These are phyloP conservation scores for Eupsittula cactorum DNA, from an alignment of 2,113 vertebrate species.

Conservation along the genomic window DNA sequence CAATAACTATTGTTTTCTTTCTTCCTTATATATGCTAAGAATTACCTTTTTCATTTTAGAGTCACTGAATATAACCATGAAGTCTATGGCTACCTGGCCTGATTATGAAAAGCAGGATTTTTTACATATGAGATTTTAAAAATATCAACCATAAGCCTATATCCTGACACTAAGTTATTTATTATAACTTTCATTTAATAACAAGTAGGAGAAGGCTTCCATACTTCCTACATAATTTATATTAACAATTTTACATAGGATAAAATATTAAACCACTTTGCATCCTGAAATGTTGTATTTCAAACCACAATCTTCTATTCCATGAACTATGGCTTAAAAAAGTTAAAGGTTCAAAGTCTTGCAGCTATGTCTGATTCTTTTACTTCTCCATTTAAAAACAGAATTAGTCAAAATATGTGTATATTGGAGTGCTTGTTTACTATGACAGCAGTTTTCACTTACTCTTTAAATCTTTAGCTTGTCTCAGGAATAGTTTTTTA, in stretches of 20 bases:
- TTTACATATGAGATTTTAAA: not conserved
- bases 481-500: not conserved
- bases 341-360: not conserved
- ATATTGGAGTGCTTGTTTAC: not conserved
- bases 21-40: not conserved
- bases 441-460: not conserved
- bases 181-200: not conserved
- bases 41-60: not conserved
- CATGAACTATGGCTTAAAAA: not conserved
- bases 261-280: not conserved
- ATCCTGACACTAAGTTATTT: not conserved
- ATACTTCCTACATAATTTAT: not conserved
- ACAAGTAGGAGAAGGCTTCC: not conserved
- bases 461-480: not conserved
- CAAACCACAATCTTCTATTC: not conserved
- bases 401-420: not conserved
- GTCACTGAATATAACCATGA: not conserved
- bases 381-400: not conserved
- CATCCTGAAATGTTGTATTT: not conserved
- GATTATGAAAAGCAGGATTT: not conserved
- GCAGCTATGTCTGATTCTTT: not conserved
- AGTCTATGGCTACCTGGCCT: not conserved
- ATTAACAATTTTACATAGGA: not conserved
- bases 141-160: not conserved
- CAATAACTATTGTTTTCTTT: not conserved